A percentile compares a stretch with the other conserved stretches of the same genome.
These are phyloP conservation scores for Galleria mellonella DNA, from an alignment of 1,140 invertebrate species.

Conservation along the genomic window DNA sequence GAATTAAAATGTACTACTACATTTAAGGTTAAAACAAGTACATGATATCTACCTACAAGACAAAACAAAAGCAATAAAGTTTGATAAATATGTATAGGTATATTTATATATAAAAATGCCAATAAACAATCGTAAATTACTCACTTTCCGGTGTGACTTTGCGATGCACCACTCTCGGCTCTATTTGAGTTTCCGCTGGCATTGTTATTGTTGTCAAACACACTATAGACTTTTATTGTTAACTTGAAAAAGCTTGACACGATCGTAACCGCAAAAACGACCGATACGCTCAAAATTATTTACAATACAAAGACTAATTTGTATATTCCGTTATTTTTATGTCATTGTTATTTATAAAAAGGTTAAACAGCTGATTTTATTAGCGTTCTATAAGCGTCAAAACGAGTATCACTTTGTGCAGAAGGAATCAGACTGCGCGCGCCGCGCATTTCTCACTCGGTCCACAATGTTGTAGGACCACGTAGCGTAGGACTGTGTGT, in stretches of 20 bases:
- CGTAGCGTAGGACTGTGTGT: too few species aligned
- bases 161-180: slow-evolving; percentile 35
- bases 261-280: too few species aligned
- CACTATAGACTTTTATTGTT: too few species aligned
- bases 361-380: background rate
- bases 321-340: background rate
- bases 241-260: too few species aligned
- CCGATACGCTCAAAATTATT: too few species aligned
- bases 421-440: background rate
- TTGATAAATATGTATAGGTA: background rate
- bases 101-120: too few species aligned
- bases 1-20: too few species aligned
- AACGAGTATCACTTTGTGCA: background rate
- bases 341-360: background rate
- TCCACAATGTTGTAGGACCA: too few species aligned
- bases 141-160: slow-evolving; percentile 51
- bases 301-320: background rate
- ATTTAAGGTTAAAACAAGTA: too few species aligned
- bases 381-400: too few species aligned
- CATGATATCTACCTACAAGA: too few species aligned
- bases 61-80: background rate
- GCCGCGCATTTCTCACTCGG: background rate
- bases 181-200: slow-evolving; percentile 40
- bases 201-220: slow-evolving; percentile 18
- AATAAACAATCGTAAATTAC: slow-evolving; percentile 18